Evolutionary conservation across 2,888 invertebrate genomes (phyloP), one percentile per base, ranked within the genome.

Genomic region (Glyphotaelius pellucidus): DNA sequence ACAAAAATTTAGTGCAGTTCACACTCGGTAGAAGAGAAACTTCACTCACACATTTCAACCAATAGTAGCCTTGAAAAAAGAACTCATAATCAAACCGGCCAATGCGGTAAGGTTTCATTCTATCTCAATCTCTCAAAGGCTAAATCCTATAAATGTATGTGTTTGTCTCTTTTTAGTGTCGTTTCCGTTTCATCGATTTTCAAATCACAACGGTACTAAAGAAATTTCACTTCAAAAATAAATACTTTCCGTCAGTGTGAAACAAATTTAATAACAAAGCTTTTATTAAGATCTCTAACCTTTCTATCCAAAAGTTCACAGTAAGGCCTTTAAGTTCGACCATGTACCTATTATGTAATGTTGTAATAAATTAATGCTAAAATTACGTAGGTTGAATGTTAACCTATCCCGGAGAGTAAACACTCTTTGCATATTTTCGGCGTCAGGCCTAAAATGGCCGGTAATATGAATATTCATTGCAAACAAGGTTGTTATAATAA

Each of bases 381-480:
- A 67, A 67, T 67, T 67, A 67, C 67, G 25, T 67, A n/a, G 67
- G 25, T 67, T 67, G 67, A 67, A 67, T 25, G 67, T 81, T 32
- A 81, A 31, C 81, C 81, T 81, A 81, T 81, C 32, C 81, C 32
- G 30, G 19, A 81, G 15, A 19, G 81, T 81, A 81, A 81, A 81
- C 81, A 81, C 31, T 31, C 19, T 81, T 81, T 32, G 15, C 81
- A 81, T 81, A 81, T 81, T 81, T 32, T 81, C 31, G 30, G 31
- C 81, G 32, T 81, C 31, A 15, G 81, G 5, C 81, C 81, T 32
- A 31, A 81, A 81, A 67, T 9, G 81, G 81, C 31, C 81, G 31
- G 31, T 81, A 81, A 31, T 81, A 81, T 81, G 81, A 81, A 81
- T 81, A 81, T 81, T 81, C 81, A 81, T 81, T 31, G 32, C 81